These are phyloP conservation scores for Actenoides lindsayi DNA, from an alignment of 2,113 vertebrate genomes.

Conservation along the genomic window DNA sequence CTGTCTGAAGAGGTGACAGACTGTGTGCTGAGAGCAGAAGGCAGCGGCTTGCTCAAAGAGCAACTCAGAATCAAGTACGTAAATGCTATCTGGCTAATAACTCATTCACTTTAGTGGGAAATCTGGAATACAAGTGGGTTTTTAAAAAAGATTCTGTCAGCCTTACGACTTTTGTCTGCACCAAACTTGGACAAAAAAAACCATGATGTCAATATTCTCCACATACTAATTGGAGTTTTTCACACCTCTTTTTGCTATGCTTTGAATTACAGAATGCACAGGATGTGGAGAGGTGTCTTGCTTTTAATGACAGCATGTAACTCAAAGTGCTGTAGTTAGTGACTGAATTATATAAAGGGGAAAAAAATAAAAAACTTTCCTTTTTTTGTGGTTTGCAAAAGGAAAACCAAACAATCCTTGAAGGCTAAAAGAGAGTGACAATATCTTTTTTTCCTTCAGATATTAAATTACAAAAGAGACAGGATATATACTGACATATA, in stretches of 20 bases:
- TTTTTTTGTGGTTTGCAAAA: not conserved
- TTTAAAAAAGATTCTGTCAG: not conserved
- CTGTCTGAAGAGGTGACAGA: constrained; percentile 1
- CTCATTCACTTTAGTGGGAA: not conserved
- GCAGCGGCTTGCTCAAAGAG: constrained; percentile 45
- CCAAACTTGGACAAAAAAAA: not conserved
- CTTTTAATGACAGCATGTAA: not conserved
- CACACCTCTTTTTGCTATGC: not conserved
- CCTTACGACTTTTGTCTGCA: not conserved
- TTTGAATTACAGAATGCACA: not conserved
- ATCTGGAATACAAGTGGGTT: not conserved
- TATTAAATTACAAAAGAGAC: not conserved
- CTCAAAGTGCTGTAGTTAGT: not conserved
- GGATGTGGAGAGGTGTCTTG: not conserved
- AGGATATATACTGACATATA: not conserved
- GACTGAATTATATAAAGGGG: not conserved
- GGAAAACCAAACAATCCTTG: not conserved
- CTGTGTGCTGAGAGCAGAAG: constrained; percentile 70
- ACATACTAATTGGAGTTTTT: not conserved
- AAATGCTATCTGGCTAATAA: not conserved
- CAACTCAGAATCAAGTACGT: constrained; percentile 28
- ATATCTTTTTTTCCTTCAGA: not conserved
- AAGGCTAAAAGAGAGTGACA: not conserved
- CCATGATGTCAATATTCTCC: not conserved
- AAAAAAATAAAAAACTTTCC: not conserved